Conservation (phyloP, 53 echinoderm and acorn worm species). For the Actinopyga echinites region DNA sequence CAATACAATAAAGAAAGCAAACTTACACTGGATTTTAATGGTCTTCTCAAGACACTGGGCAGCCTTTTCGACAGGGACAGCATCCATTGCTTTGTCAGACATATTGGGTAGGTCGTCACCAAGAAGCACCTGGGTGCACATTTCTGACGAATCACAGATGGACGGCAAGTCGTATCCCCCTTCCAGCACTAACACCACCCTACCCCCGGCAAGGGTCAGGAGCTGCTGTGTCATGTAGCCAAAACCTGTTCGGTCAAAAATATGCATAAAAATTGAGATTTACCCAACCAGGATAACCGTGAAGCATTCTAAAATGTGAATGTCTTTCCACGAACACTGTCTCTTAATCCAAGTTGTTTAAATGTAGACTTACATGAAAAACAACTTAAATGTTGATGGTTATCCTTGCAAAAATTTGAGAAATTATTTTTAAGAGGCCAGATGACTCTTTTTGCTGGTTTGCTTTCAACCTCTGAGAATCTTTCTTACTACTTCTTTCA, state of each 20-base stretch:
- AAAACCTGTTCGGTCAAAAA: slow-evolving; percentile 66
- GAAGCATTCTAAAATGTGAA: background rate
- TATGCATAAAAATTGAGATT: background rate
- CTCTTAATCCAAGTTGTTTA: background rate
- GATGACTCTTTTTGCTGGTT: too few relatives aligned
- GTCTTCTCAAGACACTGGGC: slow-evolving; percentile 76
- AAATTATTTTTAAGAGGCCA: too few relatives aligned
- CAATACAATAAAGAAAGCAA: too few relatives aligned
- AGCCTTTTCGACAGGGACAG: slow-evolving; percentile 76
- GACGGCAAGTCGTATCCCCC: slow-evolving; percentile 93
- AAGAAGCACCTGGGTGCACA: slow-evolving; percentile 82
- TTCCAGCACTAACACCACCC: slow-evolving; percentile 92
- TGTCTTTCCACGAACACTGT: background rate
- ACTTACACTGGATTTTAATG: slow-evolving; percentile 94
- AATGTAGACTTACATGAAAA: too few relatives aligned
- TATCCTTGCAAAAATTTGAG: too few relatives aligned
- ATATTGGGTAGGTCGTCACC: slow-evolving; percentile 80
- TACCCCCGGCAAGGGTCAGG: slow-evolving; percentile 89
- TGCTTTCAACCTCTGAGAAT: too few relatives aligned
- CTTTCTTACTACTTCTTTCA: too few relatives aligned
- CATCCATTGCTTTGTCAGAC: slow-evolving; percentile 62
- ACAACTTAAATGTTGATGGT: too few relatives aligned
- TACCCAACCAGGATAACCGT: too few relatives aligned
- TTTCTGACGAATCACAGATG: slow-evolving; percentile 95
- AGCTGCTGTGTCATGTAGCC: slow-evolving; percentile 95